Evolutionary conservation across 1,140 invertebrate genomes (phyloP).

Genomic region (Argopecten irradians): DNA sequence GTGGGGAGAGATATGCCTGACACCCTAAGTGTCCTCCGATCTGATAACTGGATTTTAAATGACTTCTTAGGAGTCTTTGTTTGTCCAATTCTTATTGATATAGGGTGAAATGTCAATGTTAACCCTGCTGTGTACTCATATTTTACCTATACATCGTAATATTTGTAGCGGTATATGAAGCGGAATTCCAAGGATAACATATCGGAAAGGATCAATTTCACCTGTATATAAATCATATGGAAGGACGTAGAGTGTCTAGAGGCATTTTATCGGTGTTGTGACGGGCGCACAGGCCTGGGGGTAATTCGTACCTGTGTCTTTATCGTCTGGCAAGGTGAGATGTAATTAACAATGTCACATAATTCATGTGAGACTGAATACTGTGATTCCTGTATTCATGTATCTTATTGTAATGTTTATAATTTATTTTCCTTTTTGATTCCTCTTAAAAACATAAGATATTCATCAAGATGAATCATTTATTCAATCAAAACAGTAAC

Average conservation of each 20-base stretch:
- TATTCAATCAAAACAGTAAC: too few relatives aligned
- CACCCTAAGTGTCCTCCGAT: background rate
- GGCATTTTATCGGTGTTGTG: background rate
- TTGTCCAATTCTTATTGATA: background rate
- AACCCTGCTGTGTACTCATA: background rate
- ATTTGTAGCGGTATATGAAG: background rate
- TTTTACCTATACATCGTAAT: background rate
- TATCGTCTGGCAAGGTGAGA: background rate
- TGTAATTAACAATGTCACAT: background rate
- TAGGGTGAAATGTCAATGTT: background rate
- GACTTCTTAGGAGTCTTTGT: background rate
- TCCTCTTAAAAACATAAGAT: too few relatives aligned
- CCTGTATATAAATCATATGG: background rate
- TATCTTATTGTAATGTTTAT: too few relatives aligned
- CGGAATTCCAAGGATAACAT: slow-evolving; percentile 1
- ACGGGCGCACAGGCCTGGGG: background rate
- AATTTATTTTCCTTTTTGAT: too few relatives aligned
- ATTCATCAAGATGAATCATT: too few relatives aligned
- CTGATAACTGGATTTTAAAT: background rate
- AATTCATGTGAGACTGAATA: background rate
- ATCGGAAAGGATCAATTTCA: slow-evolving; percentile 9
- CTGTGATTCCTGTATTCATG: background rate
- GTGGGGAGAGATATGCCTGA: background rate
- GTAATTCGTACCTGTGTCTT: background rate
- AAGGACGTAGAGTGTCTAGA: background rate